Conservation (phyloP, 1,140 invertebrate species). For the Nasonia longicornis region DNA sequence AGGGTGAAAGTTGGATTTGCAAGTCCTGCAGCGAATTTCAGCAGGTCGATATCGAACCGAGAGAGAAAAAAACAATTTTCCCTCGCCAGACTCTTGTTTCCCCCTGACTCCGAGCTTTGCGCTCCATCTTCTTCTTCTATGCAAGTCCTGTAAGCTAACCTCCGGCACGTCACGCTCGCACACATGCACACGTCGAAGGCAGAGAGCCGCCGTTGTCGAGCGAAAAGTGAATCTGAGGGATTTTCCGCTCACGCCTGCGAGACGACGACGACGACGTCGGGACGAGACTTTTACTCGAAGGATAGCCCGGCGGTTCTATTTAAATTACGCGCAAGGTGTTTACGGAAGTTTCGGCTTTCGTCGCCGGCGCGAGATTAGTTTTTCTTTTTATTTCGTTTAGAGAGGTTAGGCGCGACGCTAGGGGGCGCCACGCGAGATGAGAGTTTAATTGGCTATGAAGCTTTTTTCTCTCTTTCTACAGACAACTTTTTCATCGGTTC, state of each 20-base stretch:
- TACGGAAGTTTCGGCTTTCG: not conserved
- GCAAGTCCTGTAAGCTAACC: conserved; percentile 21
- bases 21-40: not conserved
- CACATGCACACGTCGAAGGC: not conserved
- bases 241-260: conserved; percentile 39
- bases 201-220: not conserved
- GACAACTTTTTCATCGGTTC: not conserved
- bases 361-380: not conserved
- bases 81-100: not conserved
- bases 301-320: conserved; percentile 33
- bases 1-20: not conserved
- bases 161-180: not conserved
- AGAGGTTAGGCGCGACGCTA: not conserved
- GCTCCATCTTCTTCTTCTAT: conserved; percentile 10
- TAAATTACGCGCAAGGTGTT: conserved; percentile 42
- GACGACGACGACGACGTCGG: conserved; percentile 1
- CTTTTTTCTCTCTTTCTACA: not conserved
- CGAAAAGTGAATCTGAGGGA: conserved; percentile 43
- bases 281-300: conserved; percentile 29
- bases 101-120: not conserved
- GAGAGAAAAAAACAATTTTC: not conserved
- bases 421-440: not conserved
- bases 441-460: not conserved
- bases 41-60: not conserved
- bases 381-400: not conserved